Evolutionary conservation across 2,113 vertebrate species (phyloP).

Genomic region (Polypterus senegalus): DNA sequence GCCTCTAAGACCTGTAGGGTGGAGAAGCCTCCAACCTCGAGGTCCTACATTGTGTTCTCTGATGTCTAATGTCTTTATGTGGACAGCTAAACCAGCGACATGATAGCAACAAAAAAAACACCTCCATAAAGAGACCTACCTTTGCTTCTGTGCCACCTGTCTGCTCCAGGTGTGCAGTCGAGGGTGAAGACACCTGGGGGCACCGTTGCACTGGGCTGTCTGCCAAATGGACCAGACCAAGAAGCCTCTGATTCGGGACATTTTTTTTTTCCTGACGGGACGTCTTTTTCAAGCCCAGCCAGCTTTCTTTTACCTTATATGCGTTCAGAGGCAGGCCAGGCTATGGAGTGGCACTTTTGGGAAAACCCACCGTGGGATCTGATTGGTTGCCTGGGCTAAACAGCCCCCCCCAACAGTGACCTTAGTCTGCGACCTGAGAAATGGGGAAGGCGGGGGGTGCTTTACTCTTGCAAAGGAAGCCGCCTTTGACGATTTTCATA

Average conservation of each 20-base stretch:
- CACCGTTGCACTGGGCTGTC: too few relatives aligned
- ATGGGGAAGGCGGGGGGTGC: conserved; percentile 27
- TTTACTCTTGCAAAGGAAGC: conserved; percentile 73
- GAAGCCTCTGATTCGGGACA: conserved; percentile 11
- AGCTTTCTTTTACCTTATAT: conserved; percentile 83
- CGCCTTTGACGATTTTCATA: conserved; percentile 82
- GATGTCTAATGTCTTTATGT: too few relatives aligned
- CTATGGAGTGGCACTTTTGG: conserved; percentile 44
- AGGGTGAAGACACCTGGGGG: too few relatives aligned
- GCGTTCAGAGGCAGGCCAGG: conserved; percentile 59
- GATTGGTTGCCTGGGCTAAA: conserved; percentile 57
- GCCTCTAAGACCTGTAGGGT: too few relatives aligned
- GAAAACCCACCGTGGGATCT: conserved; percentile 40
- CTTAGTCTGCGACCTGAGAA: conserved; percentile 43
- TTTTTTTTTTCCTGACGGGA: conserved; percentile 23
- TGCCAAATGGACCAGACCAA: too few relatives aligned
- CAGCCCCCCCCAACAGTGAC: conserved; percentile 40
- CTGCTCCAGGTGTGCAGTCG: too few relatives aligned
- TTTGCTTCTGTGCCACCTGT: too few relatives aligned
- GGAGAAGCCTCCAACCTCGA: too few relatives aligned
- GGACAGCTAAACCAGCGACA: too few relatives aligned
- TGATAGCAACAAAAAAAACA: too few relatives aligned
- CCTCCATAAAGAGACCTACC: too few relatives aligned
- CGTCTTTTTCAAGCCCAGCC: conserved; percentile 45
- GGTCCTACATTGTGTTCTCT: too few relatives aligned